Percentiles rank a stretch among this genome's conserved stretches.
phyloP scores from a whole-genome alignment of 2,113 vertebrate species.

The Poeciliopsis turrubarensis region DNA sequence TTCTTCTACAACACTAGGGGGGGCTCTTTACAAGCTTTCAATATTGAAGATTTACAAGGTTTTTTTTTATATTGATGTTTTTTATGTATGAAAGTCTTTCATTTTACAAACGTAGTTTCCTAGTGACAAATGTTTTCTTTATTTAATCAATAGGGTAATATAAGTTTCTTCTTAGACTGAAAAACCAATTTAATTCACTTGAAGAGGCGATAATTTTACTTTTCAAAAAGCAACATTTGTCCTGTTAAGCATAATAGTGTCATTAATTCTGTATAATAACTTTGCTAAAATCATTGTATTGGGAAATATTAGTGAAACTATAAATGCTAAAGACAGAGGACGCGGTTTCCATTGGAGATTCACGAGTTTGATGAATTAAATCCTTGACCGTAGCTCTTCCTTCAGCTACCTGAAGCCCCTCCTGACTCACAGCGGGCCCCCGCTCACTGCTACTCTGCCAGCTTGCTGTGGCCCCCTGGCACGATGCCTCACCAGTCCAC shows the following conservation, averaged over 20 bases:
- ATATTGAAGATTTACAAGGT: too few relatives aligned
- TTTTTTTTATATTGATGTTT: too few relatives aligned
- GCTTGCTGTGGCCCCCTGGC: constrained; percentile 91
- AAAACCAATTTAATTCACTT: not conserved
- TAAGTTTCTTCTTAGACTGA: too few relatives aligned
- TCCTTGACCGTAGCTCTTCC: constrained; percentile 65
- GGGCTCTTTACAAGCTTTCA: constrained; percentile 13
- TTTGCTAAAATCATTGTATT: not conserved
- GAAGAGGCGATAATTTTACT: not conserved
- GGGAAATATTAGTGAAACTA: not conserved
- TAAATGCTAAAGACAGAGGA: not conserved
- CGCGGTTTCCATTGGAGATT: too few relatives aligned
- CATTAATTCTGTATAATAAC: not conserved
- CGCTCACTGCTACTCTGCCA: constrained; percentile 89
- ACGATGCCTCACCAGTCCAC: constrained; percentile 90
- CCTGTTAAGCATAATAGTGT: not conserved
- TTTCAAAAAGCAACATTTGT: too few relatives aligned
- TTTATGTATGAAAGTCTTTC: not conserved
- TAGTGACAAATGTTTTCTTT: not conserved
- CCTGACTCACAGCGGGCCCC: constrained; percentile 91
- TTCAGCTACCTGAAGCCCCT: constrained; percentile 94
- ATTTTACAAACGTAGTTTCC: not conserved
- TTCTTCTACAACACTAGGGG: constrained; percentile 43
- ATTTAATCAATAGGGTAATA: not conserved
- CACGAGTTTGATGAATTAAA: not conserved